A percentile compares a stretch with the other conserved stretches of the same genome.
Evolutionary conservation across 2,888 invertebrate species (phyloP).

Genomic region (Mylabris sibirica): DNA sequence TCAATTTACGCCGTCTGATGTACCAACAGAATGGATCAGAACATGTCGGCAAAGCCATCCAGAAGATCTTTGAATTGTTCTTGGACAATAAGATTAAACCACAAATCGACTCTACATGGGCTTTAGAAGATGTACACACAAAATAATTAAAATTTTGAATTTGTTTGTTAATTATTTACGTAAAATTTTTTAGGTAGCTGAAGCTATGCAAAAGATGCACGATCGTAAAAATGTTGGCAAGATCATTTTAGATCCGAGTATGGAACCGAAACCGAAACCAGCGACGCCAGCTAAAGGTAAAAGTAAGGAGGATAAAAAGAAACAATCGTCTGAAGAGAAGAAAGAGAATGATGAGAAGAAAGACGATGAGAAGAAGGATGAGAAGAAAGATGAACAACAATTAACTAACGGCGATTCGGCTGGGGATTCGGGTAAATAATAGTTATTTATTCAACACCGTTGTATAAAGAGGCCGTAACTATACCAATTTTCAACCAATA

Average conservation of each 20-base stretch:
- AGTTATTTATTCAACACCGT: no score
- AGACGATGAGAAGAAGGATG: slow-evolving; percentile 60
- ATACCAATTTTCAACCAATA: no score
- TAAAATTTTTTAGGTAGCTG: slow-evolving; percentile 70
- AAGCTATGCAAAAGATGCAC: slow-evolving; percentile 93
- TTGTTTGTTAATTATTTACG: slow-evolving; percentile 18
- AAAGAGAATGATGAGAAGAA: slow-evolving; percentile 66
- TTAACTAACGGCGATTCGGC: slow-evolving; percentile 65
- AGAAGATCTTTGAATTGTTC: slow-evolving; percentile 79
- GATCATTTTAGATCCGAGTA: slow-evolving; percentile 80
- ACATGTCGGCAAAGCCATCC: slow-evolving; percentile 75
- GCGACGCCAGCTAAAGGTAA: slow-evolving; percentile 81
- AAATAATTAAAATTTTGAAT: slow-evolving; percentile 52
- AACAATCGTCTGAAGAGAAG: slow-evolving; percentile 67
- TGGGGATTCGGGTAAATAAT: slow-evolving; percentile 61
- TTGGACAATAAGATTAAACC: slow-evolving; percentile 82
- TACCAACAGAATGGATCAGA: slow-evolving; percentile 78
- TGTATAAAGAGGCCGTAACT: no score
- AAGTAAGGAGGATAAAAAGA: slow-evolving; percentile 75
- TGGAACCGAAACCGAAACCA: slow-evolving; percentile 82
- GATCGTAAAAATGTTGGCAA: slow-evolving; percentile 92
- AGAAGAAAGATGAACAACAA: slow-evolving; percentile 53
- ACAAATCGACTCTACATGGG: slow-evolving; percentile 85
- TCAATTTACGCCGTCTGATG: slow-evolving; percentile 84
- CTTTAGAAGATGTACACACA: slow-evolving; percentile 78